These are phyloP conservation scores for Berghia stephanieae DNA, from an alignment of 1,140 invertebrate genomes.

Conservation along the genomic window DNA sequence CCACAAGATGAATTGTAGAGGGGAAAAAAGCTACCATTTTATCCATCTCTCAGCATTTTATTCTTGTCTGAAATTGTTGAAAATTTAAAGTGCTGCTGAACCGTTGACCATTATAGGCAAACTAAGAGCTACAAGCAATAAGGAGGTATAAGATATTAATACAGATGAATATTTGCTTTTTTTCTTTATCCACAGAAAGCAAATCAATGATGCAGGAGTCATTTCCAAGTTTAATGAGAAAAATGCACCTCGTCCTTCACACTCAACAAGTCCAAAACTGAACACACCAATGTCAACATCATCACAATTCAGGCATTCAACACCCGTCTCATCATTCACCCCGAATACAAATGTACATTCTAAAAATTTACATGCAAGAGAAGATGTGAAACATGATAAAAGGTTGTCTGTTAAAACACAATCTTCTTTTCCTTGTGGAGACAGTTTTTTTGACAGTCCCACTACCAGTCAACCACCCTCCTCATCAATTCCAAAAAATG, in stretches of 20 bases:
- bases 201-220: conserved; percentile 34
- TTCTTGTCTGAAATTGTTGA: neutral
- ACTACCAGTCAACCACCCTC: too few relatives aligned
- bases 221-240: neutral
- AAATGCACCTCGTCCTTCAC: neutral
- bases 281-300: neutral
- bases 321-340: conserved; percentile 22
- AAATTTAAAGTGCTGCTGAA: too few relatives aligned
- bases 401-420: conserved; percentile 17
- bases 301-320: neutral
- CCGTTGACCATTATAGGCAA: too few relatives aligned
- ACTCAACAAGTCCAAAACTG: neutral
- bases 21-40: neutral
- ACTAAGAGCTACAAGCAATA: too few relatives aligned
- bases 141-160: conserved; percentile 1
- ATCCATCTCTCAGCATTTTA: neutral
- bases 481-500: too few relatives aligned
- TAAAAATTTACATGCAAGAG: neutral
- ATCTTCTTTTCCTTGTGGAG: conserved; percentile 57
- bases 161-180: neutral
- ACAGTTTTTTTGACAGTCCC: conserved; percentile 61
- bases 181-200: conserved; percentile 31
- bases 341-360: neutral
- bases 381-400: neutral
- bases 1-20: neutral